Base-by-base conservation (phyloP, 2,797 vertebrate species). In the Sebastes itinus region DNA sequence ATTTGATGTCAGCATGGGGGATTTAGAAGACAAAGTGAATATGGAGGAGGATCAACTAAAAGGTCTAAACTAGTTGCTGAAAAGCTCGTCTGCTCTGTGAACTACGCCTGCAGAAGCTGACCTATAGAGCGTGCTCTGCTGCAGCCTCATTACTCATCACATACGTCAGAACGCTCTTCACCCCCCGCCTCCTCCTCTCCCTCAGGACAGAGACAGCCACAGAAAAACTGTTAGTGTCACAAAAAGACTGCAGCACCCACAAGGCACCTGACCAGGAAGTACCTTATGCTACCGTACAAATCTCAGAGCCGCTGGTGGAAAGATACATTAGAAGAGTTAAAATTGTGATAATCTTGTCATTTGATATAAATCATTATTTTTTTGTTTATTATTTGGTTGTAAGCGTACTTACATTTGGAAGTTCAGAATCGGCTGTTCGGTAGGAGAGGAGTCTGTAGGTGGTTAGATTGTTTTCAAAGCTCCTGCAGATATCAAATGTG, bases 381-480 rank as follows among this genome's bases (percentile, higher is more conserved):
- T 6, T 9, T 3, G 25, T 2, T 30, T 18, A 0, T 20, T 3
- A 11, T 33, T 23, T 56, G 20, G 12, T n/a, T 6, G 35, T 27
- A 1, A n/a, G 1, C 2, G 2, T 2, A 69, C 93, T 92, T 80
- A 99, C 98, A 80, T 95, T 95, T 61, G 96, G 93, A 71, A 97
- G 96, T 18, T 98, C 96, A 0, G 95, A 92, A 76, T 97, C 96
- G 0, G 95, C 86, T 69, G 91, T 95, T 80, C 95, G 97, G 82
- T 97, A 94, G 6, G 97, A 97, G 27, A 99, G 95, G 6, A 97
- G 95, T 87, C 98, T 96, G 90, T 99, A 99, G 1, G 95, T 98
- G 83, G 87, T 97, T 78, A 99, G 95, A 74, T 99, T 99, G 94
- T 96, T 97, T 88, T 98, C 96, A 89, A 99, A 99, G 94, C 97